Percentiles rank a stretch among this genome's conserved stretches.
Conservation (phyloP, 1,140 invertebrate genomes). For the Samia ricini region DNA sequence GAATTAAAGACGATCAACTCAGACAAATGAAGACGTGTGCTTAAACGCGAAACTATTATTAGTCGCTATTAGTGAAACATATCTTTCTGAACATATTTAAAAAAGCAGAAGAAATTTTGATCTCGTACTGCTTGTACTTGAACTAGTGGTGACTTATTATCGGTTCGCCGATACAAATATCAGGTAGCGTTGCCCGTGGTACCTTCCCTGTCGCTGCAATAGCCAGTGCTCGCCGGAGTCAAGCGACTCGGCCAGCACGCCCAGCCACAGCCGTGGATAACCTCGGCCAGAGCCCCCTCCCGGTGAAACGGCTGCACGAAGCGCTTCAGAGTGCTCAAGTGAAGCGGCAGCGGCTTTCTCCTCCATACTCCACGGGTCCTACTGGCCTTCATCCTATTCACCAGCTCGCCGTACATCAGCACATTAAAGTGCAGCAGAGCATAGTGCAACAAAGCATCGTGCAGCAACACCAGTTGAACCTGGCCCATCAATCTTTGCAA, state of each 20-base stretch:
- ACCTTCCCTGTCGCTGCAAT: slow-evolving; percentile 49
- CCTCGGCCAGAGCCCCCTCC: slow-evolving; percentile 72
- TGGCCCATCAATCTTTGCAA: slow-evolving; percentile 69
- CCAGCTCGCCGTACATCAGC: slow-evolving; percentile 69
- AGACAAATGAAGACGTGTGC: slow-evolving; percentile 56
- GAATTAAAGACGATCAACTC: slow-evolving; percentile 53
- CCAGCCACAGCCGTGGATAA: slow-evolving; percentile 74
- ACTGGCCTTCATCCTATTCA: slow-evolving; percentile 62
- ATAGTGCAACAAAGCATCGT: slow-evolving; percentile 71
- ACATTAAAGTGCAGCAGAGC: slow-evolving; percentile 72
- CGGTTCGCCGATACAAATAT: slow-evolving; percentile 42
- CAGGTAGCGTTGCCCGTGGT: slow-evolving; percentile 48
- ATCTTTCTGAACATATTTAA: slow-evolving; percentile 32
- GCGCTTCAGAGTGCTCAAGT: slow-evolving; percentile 72
- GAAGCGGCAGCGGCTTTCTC: slow-evolving; percentile 72
- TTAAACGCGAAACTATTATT: slow-evolving; percentile 45
- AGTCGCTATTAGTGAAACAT: slow-evolving; percentile 35
- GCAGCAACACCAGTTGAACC: slow-evolving; percentile 70
- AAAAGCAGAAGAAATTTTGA: slow-evolving; percentile 32
- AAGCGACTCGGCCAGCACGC: slow-evolving; percentile 70
- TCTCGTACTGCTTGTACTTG: slow-evolving; percentile 36
- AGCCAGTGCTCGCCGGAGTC: slow-evolving; percentile 72
- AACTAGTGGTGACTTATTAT: slow-evolving; percentile 50
- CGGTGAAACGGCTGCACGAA: slow-evolving; percentile 75
- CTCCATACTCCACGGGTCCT: slow-evolving; percentile 59